phyloP scores from a whole-genome alignment of 2,797 vertebrate genomes.

The Liparis tanakae region DNA sequence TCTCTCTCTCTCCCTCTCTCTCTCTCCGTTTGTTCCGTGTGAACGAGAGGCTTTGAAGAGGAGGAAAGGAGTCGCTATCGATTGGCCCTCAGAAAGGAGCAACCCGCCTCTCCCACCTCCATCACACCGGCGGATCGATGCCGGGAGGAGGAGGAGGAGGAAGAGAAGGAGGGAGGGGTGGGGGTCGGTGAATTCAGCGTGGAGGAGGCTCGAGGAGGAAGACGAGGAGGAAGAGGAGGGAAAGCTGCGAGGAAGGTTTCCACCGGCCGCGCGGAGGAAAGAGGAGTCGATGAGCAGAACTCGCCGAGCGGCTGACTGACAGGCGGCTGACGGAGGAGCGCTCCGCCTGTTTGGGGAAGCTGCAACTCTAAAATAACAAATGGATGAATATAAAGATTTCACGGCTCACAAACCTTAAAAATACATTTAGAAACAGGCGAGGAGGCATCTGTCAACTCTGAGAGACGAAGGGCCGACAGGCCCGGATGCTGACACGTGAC shows the following conservation, averaged over 20 bases:
- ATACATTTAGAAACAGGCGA: no score
- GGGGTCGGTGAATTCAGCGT: slow-evolving; percentile 31
- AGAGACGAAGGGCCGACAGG: no score
- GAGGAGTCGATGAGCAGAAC: slow-evolving; percentile 50
- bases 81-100: slow-evolving; percentile 81
- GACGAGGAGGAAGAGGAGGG: slow-evolving; percentile 44
- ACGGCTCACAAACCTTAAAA: no score
- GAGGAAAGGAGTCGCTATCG: slow-evolving; percentile 75
- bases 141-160: not conserved
- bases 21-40: slow-evolving; percentile 64
- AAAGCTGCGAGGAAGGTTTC: slow-evolving; percentile 51
- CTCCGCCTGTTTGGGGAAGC: not conserved
- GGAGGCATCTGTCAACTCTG: no score
- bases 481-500: no score
- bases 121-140: slow-evolving; percentile 75
- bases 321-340: slow-evolving; percentile 30
- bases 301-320: slow-evolving; percentile 58
- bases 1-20: no score
- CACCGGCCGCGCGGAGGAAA: slow-evolving; percentile 35
- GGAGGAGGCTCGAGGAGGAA: slow-evolving; percentile 47
- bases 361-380: not conserved
- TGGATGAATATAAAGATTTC: not conserved
- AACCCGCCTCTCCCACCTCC: slow-evolving; percentile 69
- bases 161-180: no score
- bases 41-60: slow-evolving; percentile 82